Evolutionary conservation across 2,888 invertebrate species (phyloP), one percentile per base, ranked within the genome.

Genomic region (Pollenia amentaria): DNA sequence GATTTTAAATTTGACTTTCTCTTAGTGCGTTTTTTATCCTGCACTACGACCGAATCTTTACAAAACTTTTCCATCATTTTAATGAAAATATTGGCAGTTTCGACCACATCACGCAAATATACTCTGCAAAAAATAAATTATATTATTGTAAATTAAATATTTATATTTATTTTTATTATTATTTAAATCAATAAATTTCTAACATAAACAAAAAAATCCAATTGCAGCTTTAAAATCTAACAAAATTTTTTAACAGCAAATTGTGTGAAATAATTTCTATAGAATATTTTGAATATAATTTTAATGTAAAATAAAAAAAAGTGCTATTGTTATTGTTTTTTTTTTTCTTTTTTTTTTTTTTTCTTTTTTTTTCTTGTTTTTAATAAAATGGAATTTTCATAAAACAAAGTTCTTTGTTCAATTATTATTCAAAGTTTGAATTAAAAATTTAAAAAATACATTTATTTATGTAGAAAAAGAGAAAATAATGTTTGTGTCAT

Each of bases 1-100:
- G 89, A 89, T 85, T 77, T 83, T 79, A 89, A 92, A 60, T 88
- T 89, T 3, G 87, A 86, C 3, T 90, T 89, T 21, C 90, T 90
- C 62, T 91, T 91, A 7, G 82, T 87, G 18, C 90, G 90, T 72
- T 90, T 95, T 92, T 95, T 95, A 91, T 96, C 95, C 91, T 97
- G 97, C 6, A 97, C 96, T 12, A 98, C 94, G 51, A 97, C 93
- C 6, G 94, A 94, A 84, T 93, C 92, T 93, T 95, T 95, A 91
- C 96, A 96, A 90, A 94, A 96, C 90, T 94, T 94, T 90, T 98
- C 97, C 91, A 99, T 94, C 96, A 98, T 96, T 95, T 97, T 98
- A 84, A 99, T 92, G 92, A 98, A 99, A 85, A 98, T 94, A 93
- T 99, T 98, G 57, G 96, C 96, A 0, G 98, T 97, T 93, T 98